Base-by-base conservation (phyloP, 1,140 invertebrate genomes). In the Macrostomum lignano region DNA sequence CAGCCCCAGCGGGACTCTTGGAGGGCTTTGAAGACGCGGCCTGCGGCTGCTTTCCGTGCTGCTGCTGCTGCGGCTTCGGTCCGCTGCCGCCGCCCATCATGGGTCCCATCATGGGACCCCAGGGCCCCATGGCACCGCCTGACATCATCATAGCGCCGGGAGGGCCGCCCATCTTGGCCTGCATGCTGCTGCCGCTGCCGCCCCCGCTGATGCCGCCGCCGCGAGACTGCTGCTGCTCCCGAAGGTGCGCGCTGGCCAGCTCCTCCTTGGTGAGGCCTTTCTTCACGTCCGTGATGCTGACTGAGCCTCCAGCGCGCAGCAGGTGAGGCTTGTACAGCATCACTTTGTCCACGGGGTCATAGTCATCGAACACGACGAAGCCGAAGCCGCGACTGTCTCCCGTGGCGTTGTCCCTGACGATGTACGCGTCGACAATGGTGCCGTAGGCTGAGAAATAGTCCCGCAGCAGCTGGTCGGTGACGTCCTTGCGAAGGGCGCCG, bases 361-460 rank as follows among this genome's bases (percentile, higher is more conserved):
- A 40, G 33, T 52, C 49, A 36, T 46, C 40, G 39, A 50, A 52
- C 6, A 40, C 42, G n/a, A 54, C 42, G 36, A 54, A 54, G 15
- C 39, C 41, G 35, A 54, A 54, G 15, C 49, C 48, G 21, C 49
- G 44, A 10, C 30, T 37, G 40, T 51, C 50, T 4, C 46, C 45
- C 11, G 48, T 51, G 9, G 19, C 35, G 28, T 51, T 49, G 33
- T 56, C 53, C 26, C 35, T 44, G 17, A 51, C 46, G 15, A 54
- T 43, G 2, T 49, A 41, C 14, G 50, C 34, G 11, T 42, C 33
- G 30, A 44, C 40, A 24, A 56, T 44, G 9, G 42, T 36, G 10
- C 53, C 53, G 37, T 39, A 48, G 17, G 41, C 32, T 5, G 36
- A 37, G 36, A 48, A 48, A 31, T 42, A 38, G 21, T 44, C 39